Evolutionary conservation across 2,113 vertebrate species (phyloP).

Genomic region (Phyllostomus discolor): DNA sequence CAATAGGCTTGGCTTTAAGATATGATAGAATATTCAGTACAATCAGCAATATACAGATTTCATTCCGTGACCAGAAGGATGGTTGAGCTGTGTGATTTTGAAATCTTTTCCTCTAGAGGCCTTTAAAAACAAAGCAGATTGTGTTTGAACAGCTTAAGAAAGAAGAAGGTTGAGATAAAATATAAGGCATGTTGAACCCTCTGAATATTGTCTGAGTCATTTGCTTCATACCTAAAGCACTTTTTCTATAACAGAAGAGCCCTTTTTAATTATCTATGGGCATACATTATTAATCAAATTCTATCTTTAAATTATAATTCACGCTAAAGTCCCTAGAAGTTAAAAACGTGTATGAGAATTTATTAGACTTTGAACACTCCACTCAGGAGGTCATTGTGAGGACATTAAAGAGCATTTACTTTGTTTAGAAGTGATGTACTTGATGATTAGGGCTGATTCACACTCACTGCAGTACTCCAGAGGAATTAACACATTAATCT

Average conservation of each 20-base stretch:
- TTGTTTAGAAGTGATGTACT: neutral
- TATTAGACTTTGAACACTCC: slow-evolving; percentile 31
- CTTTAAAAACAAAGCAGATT: neutral
- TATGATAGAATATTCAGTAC: neutral
- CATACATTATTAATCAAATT: slow-evolving; percentile 48
- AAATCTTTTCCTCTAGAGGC: neutral
- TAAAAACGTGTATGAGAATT: slow-evolving; percentile 30
- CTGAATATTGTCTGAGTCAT: neutral
- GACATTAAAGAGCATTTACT: neutral
- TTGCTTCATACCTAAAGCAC: neutral
- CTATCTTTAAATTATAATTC: slow-evolving; percentile 48
- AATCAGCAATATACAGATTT: neutral
- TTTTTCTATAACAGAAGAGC: neutral
- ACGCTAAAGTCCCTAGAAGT: neutral
- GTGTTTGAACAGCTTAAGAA: neutral
- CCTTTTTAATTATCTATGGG: slow-evolving; percentile 50
- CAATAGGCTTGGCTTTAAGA: neutral
- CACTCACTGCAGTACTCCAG: neutral
- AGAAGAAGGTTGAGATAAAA: neutral
- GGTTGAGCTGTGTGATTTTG: neutral
- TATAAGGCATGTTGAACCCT: neutral
- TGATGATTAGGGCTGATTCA: neutral
- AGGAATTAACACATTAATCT: slow-evolving; percentile 33
- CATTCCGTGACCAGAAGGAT: neutral
- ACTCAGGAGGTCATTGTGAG: neutral